Percentiles rank a stretch among this genome's conserved stretches.
Evolutionary conservation across 2,888 invertebrate genomes (phyloP).

Genomic region (Bugula neritina): DNA sequence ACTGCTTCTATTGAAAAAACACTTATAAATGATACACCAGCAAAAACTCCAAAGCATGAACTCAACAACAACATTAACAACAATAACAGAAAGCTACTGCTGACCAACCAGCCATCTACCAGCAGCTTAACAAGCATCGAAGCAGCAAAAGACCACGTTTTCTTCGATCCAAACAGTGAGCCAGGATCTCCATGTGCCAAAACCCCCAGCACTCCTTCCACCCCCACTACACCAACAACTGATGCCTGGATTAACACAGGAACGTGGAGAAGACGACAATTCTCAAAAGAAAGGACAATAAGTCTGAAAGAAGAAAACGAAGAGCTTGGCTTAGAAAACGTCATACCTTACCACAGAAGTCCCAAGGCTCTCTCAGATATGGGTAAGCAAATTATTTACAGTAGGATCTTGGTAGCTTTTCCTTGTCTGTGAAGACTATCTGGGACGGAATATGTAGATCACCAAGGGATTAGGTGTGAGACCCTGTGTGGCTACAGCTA

Average conservation of each 20-base stretch:
- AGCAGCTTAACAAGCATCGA: not conserved
- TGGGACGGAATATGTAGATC: too few relatives aligned
- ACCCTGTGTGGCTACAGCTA: too few relatives aligned
- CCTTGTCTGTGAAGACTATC: too few relatives aligned
- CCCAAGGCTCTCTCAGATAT: conserved; percentile 2
- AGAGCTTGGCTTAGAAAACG: conserved; percentile 9
- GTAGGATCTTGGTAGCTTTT: too few relatives aligned
- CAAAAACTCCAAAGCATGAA: not conserved
- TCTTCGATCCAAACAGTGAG: not conserved
- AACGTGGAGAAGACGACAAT: not conserved
- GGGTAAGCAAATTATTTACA: not conserved
- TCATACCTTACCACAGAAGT: conserved; percentile 11
- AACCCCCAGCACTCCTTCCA: not conserved
- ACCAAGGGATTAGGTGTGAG: too few relatives aligned
- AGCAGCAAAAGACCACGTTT: not conserved
- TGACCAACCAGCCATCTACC: not conserved
- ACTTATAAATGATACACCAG: not conserved
- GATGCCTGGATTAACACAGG: not conserved
- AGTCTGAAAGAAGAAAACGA: not conserved
- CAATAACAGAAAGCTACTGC: not conserved
- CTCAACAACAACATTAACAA: not conserved
- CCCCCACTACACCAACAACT: not conserved
- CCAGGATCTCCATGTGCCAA: not conserved
- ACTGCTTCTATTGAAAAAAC: not conserved
- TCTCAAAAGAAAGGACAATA: not conserved